Evolutionary conservation across 2,888 invertebrate species (phyloP), one percentile per base, ranked within the genome.

Genomic region (Agriopis leucophaearia): DNA sequence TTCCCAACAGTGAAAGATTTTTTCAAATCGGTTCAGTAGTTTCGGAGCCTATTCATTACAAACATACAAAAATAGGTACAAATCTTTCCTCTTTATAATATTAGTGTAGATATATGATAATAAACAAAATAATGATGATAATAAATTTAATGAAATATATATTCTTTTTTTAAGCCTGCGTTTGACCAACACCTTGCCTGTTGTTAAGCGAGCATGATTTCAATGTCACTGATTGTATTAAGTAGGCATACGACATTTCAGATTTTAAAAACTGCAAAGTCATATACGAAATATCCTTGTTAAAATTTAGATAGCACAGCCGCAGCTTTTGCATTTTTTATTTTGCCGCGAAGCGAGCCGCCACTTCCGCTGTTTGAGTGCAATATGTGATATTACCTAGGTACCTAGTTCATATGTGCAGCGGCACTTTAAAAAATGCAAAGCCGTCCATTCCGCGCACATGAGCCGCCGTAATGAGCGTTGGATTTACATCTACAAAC

Each of bases 341-440:
- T 52, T 66, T 47, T 12, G 12, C 47, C 47, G 16, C 58, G 62
- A 40, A 64, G 58, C 55, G 18, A 10, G 10, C 27, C n/a, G 51
- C 12, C 12, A 45, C 15, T 16, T 45, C 54, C 54, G 59, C 18
- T 27, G 54, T 56, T 56, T 47, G 27, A 51, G 64, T 52, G 64
- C 64, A 65, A 60, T 61, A 47, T 45, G 59, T 44, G 38, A 51
- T 63, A 63, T 63, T 66, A 56, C 27, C 10, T 10, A 58, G 36
- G 42, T 50, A 59, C 40, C 58, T 40, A 63, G 55, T 56, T 58
- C 45, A 60, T 66, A 57, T 15, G 48, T 10, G 55, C 47, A 27
- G 45, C 10, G 18, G 59, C 27, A 59, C 47, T 60, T 64, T 66
- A 44, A 70, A 72, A 70, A 70, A 72, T 72, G 59, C 63, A 72